Percentiles rank a stretch among this genome's conserved stretches.
Conservation (phyloP, 2,888 invertebrate species). For the Silvanus unidentatus region DNA sequence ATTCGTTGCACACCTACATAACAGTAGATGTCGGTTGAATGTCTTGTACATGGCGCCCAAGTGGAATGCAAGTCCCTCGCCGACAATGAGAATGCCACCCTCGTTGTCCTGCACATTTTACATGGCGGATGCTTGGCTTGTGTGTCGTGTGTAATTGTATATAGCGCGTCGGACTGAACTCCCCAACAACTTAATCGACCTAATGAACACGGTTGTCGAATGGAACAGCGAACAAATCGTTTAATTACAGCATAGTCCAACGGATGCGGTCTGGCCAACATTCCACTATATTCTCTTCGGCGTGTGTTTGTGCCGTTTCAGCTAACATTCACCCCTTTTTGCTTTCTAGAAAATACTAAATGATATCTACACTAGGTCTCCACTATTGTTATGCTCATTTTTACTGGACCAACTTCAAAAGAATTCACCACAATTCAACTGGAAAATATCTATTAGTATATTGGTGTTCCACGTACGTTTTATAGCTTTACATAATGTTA, state of each 20-base stretch:
- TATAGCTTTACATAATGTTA: no score
- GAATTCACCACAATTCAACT: no score
- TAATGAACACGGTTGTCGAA: constrained; percentile 37
- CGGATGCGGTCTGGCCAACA: constrained; percentile 26
- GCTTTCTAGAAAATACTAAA: no score
- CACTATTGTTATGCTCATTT: no score
- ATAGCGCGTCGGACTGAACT: constrained; percentile 26
- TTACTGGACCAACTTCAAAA: no score
- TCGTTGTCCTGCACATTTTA: constrained; percentile 15
- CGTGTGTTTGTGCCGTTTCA: constrained; percentile 3
- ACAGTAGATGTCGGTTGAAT: constrained; percentile 3
- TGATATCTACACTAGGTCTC: no score
- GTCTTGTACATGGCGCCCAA: no score
- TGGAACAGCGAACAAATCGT: constrained; percentile 37
- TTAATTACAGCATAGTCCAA: constrained; percentile 35
- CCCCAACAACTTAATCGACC: constrained; percentile 37
- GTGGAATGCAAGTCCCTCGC: constrained; percentile 3
- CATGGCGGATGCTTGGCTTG: constrained; percentile 15
- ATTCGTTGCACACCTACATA: constrained; percentile 11
- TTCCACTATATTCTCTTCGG: constrained; percentile 14
- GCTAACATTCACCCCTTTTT: not conserved
- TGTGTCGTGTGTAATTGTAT: constrained; percentile 34
- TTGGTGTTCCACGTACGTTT: no score
- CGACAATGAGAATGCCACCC: constrained; percentile 10
- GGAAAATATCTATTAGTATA: no score